Conservation (phyloP, 2,888 invertebrate species). For the Trissoscelio sp. region DNA sequence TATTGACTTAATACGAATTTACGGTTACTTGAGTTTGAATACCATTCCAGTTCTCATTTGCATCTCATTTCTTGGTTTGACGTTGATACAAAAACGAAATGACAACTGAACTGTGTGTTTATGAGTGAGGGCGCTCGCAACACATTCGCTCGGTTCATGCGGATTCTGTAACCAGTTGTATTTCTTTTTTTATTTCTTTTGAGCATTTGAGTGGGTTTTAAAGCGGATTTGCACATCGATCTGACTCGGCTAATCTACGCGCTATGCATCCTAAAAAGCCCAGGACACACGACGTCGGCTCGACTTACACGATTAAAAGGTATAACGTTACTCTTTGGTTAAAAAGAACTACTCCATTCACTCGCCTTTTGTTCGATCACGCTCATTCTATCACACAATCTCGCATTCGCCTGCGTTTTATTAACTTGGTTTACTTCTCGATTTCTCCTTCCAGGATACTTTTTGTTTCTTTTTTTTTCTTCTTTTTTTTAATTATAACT, state of each 20-base stretch:
- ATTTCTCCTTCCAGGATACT: background rate
- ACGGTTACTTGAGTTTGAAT: slow-evolving; percentile 25
- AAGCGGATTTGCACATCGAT: slow-evolving; percentile 73
- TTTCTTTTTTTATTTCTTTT: slow-evolving; percentile 6
- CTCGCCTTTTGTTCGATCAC: background rate
- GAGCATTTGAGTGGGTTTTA: slow-evolving; percentile 61
- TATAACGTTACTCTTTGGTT: slow-evolving; percentile 82
- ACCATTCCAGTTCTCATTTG: background rate
- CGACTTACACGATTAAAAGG: slow-evolving; percentile 72
- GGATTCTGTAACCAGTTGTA: slow-evolving; percentile 28
- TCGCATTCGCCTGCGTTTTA: slow-evolving; percentile 1
- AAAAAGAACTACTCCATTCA: slow-evolving; percentile 77
- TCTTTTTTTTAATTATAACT: too few relatives aligned
- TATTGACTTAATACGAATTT: slow-evolving; percentile 30
- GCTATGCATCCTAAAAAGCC: slow-evolving; percentile 71
- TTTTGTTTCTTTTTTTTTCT: slow-evolving; percentile 40
- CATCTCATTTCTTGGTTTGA: too few relatives aligned
- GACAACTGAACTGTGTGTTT: slow-evolving; percentile 23
- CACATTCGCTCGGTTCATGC: slow-evolving; percentile 35
- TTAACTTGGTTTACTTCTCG: too few relatives aligned
- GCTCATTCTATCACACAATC: background rate
- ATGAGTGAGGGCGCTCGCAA: slow-evolving; percentile 28
- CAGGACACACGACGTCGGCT: slow-evolving; percentile 70
- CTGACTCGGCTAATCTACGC: slow-evolving; percentile 70
- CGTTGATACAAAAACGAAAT: slow-evolving; percentile 58